Evolutionary conservation across 2,888 invertebrate genomes (phyloP), one percentile per base, ranked within the genome.

Genomic region (Diplolepis rosae): DNA sequence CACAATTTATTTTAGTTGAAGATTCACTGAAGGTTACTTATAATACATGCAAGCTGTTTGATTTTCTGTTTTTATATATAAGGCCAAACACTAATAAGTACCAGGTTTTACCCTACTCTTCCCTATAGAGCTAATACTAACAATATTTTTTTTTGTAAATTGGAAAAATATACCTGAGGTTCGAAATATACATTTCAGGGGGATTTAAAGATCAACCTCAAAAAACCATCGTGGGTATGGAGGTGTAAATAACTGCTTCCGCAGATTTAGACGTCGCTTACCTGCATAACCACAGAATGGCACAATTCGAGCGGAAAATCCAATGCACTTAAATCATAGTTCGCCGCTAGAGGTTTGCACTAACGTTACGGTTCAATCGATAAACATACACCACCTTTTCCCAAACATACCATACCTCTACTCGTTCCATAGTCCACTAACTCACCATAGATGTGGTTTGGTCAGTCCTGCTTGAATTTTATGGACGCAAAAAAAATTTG

Each of bases 331-430:
- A 61, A 61, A 61, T 61, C 61, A 61, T 61, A 61, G 61, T 61
- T 61, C 61, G 39, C 39, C 39, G 39, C 39, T 61, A 61, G 61
- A 61, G 61, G 61, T 61, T 61, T 61, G 61, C 61, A 61, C 39
- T 61, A 61, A 39, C 61, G 61, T 61, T 61, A 61, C 61, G 61
- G 61, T 61, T 61, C 61, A 61, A 61, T 61, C 61, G 61, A 61
- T 61, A 42, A 61, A 39, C 24, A 61, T 35, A 61, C 61, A 61
- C 39, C 22, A 61, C 54, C 30, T 13, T n/a, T 30, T n/a, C 6
- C 52, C 52, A 27, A n/a, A 9, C 9, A 28, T 5, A n/a, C 30
- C 30, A 30, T 28, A 52, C 22, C 24, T 7, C 39, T 39, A n/a
- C 61, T 24, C 22, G 11, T 24, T 27, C 39, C 61, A 32, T 6